Evolutionary conservation across 1,140 invertebrate genomes (phyloP), one percentile per base, ranked within the genome.

Genomic region (Drosophila arizonae): DNA sequence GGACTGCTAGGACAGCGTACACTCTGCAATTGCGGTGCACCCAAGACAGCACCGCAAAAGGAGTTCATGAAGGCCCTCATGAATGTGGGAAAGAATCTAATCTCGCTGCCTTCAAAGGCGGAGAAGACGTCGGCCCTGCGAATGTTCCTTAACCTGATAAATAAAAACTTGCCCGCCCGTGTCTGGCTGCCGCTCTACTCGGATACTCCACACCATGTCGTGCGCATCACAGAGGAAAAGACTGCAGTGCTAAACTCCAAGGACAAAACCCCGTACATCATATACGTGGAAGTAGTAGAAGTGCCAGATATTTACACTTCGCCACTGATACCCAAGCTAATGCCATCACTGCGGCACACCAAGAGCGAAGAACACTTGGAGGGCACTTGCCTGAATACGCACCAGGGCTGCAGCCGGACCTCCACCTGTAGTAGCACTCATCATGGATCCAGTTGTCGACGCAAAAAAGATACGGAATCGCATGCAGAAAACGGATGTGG

Each of bases 181-280:
- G 98, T 99, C 58, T 99, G 98, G 98, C 93, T 99, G 68, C 99
- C 99, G 13, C 94, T 99, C 41, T 96, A 98, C 90, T 95, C 99
- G 76, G 95, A 99, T 39, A 97, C 99, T 91, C 97, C 98, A 33
- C 97, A 98, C 67, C 97, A 97, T 79, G 96, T 97, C 72, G 94
- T 98, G 2, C 93, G 97, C 82, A 96, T 98, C 90, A 97, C 97
- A 30, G 96, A 96, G 55, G 95, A 96, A 75, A 97, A 96, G 77
- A 97, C 98, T 51, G 98, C 98, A 57, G 98, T 99, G 50, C 95
- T 99, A 56, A 99, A 99, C 92, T 99, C 98, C 55, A 99, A 99
- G 94, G 98, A 99, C 92, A 99, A 99, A 96, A 98, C 98, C 48
- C 99, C 99, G 0, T 99, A 98, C 91, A 96, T 99, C 88, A 96